Conservation (phyloP, 2,113 vertebrate genomes). For the Vulpes vulpes region DNA sequence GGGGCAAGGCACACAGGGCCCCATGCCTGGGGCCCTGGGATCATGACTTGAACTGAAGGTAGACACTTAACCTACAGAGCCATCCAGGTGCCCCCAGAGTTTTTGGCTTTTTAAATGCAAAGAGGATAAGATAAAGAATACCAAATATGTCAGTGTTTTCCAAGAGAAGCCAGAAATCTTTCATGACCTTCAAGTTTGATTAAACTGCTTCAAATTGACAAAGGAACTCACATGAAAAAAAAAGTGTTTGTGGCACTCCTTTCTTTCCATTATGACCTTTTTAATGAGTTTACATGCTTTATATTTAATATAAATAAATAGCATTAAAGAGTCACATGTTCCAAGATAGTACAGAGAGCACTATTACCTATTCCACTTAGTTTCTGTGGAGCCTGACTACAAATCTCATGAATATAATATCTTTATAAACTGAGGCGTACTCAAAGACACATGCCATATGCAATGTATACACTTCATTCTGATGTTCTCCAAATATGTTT, state of each 20-base stretch:
- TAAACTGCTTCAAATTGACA: neutral
- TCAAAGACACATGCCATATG: neutral
- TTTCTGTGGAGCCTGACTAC: neutral
- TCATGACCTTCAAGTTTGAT: neutral
- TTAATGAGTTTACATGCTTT: neutral
- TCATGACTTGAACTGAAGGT: too few species aligned
- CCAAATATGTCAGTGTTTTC: neutral
- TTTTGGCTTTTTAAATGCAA: neutral
- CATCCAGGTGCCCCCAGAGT: too few species aligned
- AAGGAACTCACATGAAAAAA: neutral
- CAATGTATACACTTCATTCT: neutral
- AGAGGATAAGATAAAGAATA: neutral
- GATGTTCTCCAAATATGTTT: neutral
- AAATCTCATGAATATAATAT: neutral
- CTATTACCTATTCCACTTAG: neutral
- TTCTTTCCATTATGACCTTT: neutral
- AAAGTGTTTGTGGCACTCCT: neutral
- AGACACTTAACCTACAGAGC: too few species aligned
- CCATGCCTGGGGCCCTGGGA: too few species aligned
- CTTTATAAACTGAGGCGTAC: neutral
- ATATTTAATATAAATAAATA: neutral
- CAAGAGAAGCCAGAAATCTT: neutral
- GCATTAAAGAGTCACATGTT: neutral
- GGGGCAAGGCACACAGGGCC: too few species aligned
- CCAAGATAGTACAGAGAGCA: neutral